Base-by-base conservation (phyloP, 2,888 invertebrate genomes). In the Dasysyrphus tricinctus region DNA sequence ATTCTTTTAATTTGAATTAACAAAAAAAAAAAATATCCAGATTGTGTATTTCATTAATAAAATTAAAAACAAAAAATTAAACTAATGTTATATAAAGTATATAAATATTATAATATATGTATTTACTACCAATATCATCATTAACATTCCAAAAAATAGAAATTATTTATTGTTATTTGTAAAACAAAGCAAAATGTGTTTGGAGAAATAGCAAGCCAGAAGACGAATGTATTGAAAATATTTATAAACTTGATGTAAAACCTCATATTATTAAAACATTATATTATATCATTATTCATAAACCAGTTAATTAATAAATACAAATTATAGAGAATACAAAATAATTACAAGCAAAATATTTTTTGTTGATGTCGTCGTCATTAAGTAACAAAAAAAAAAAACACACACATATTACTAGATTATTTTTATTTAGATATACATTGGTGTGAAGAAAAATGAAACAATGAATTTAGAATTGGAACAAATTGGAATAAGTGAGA, bases 211-310 rank as follows among this genome's bases (percentile, higher is more conserved):
- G 82, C 75, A 61, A 75, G 54, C 8, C 8, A 39, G n/a, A 70
- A 16, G 24, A 59, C 73, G 19, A 4, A 34, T 19, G 47, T 51
- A 77, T 78, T 82, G 44, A 75, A 83, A 75, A 67, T 65, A 77
- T 80, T 57, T 85, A 73, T 73, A 77, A n/a, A 85, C 61, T 85
- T 85, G 85, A 85, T 85, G 85, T 85, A 73, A 85, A 78, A 80
- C 85, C 85, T 85, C 85, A 85, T 80, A 85, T 77, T 80, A 85
- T 56, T 75, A 75, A 67, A 78, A 74, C 73, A 79, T 85, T 85
- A 85, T 74, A 80, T 85, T 85, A 85, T 85, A 80, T 85, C 85
- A 85, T 85, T 85, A 85, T 77, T 85, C 80, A 80, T 80, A 84
- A 76, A 67, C 19, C 84, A 84, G 76, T 80, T 85, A 72, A 69